Conservation (phyloP, 2,113 vertebrate species). For the Spilogale gracilis region DNA sequence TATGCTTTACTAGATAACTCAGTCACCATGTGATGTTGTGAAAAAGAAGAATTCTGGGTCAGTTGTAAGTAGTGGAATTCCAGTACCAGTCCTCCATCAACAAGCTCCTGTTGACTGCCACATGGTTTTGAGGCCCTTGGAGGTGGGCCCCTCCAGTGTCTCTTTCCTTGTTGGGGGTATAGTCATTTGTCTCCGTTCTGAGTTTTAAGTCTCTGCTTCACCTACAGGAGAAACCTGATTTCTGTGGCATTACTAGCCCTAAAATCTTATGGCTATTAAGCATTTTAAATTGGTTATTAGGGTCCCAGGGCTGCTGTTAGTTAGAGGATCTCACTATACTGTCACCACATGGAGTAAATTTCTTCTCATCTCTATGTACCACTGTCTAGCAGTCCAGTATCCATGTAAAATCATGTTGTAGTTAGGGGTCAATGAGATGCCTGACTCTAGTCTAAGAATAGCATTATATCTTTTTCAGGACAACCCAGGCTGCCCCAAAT, state of each 20-base stretch:
- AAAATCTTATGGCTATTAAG: neutral
- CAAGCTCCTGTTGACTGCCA: neutral
- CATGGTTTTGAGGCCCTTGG: neutral
- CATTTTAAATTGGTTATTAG: neutral
- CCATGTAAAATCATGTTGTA: neutral
- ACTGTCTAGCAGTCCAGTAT: neutral
- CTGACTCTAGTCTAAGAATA: neutral
- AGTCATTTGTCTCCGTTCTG: neutral
- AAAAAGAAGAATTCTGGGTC: neutral
- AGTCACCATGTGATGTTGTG: neutral
- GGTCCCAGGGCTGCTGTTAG: neutral
- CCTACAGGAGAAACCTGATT: neutral
- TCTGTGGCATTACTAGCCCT: neutral
- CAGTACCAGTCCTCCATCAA: neutral
- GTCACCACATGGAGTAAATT: neutral
- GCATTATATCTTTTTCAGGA: neutral
- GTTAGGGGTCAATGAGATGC: neutral
- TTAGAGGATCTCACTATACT: neutral
- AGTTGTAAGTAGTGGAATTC: neutral
- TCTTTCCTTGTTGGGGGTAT: neutral
- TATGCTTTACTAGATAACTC: neutral
- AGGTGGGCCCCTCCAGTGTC: neutral
- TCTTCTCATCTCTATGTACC: neutral
- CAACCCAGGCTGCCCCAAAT: neutral
- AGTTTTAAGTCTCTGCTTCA: constrained; percentile 44